Evolutionary conservation across 64 coral and sea anemone genomes (phyloP), one percentile per base, ranked within the genome.

Genomic region (Dendronephthya gigantea): DNA sequence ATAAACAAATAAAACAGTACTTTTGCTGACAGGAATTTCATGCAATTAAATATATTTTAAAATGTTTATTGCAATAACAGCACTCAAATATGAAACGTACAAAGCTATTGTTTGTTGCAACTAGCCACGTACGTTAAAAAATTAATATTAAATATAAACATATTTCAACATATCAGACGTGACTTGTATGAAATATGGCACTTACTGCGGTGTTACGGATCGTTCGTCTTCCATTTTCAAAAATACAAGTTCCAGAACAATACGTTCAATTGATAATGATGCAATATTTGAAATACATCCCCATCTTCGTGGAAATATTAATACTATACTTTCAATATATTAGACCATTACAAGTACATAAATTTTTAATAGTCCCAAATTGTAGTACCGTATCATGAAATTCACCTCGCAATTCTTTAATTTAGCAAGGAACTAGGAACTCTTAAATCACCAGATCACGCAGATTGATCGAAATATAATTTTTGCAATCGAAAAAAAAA

Each of bases 151-250:
- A 58, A n/a, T 58, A 58, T 58, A 58, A n/a, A 27, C 55, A 62
- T n/a, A n/a, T 19, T 62, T 62, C 4, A 16, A 58, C 19, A 62
- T 12, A 22, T 3, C 23, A 62, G 19, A 27, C 19, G 6, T 62
- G 7, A 27, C 17, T 62, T 62, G 55, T 62, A n/a, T 62, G n/a
- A n/a, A n/a, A n/a, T 62, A 62, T 19, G 25, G 9, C 72, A 79
- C 72, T 79, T 79, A 79, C 72, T 79, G 72, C 9, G 72, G 72
- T 14, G 72, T 79, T 14, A 28, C 72, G 7, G 72, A 79, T 79
- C 72, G 34, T 2, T 79, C 72, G 12, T 34, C 36, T 11, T 79
- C 72, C 72, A 79, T 79, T 34, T 62, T 5, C 25, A 62, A n/a
- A 22, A 27, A 62, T 62, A 62, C 8, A 58, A 62, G 25, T 22